Base-by-base conservation (phyloP, 2,888 invertebrate species). In the Mesochorus sp. region DNA sequence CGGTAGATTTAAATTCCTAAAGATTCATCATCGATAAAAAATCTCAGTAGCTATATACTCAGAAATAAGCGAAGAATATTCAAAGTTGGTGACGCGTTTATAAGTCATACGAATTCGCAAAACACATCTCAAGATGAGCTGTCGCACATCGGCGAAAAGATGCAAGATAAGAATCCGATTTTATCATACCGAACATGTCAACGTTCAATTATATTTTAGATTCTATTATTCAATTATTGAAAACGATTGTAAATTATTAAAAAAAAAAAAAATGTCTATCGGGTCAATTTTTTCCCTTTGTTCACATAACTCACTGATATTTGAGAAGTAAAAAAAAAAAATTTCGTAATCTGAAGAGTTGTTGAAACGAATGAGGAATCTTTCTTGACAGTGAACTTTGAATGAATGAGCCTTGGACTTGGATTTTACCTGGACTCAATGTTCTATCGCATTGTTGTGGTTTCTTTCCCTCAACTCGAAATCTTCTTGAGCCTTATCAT, bases 171-270 rank as follows among this genome's bases (percentile, higher is more conserved):
- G 51, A 51, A 37, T 1, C 10, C 49, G 37, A 70, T 74, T 47
- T 78, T 71, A 70, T 78, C 78, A 42, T 44, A 17, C 12, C 5
- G 39, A 10, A 10, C 12, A 73, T 73, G 51, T 37, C 78, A 53
- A 74, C 26, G 74, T 44, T 74, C 68, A 59, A 70, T 70, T 68
- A 49, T 59, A 62, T 53, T 66, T 64, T 70, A 59, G 34, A 53
- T 51, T 59, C 21, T 21, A 12, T 14, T 17, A 31, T 76, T 44
- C 17, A 57, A 62, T 6, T 47, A 57, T 53, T 57, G 47, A 70
- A 53, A 53, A 28, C 59, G 55, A 28, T 66, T 61, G 44, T 24
- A 37, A 37, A 53, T 44, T 6, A 1, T 4, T 24, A 2, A 5
- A 28, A 6, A 4, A 14, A 59, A 59, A 39, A 57, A 19, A 6